Evolutionary conservation across 2,888 invertebrate species (phyloP).

Genomic region (Rhodophaea formosa): DNA sequence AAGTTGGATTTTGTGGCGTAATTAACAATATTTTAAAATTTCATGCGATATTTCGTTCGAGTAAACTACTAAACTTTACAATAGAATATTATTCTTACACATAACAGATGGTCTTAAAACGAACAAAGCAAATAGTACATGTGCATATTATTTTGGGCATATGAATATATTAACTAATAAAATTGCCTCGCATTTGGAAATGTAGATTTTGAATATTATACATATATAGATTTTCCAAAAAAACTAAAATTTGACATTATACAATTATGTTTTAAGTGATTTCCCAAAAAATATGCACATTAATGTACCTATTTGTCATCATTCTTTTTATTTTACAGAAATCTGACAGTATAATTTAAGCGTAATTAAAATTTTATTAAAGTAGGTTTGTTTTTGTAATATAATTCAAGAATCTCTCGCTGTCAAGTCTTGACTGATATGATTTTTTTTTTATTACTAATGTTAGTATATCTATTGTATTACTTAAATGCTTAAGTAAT

Average conservation of each 20-base stretch:
- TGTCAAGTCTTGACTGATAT: not conserved
- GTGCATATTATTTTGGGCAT: slow-evolving; percentile 59
- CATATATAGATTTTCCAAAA: slow-evolving; percentile 72
- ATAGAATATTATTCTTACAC: slow-evolving; percentile 60
- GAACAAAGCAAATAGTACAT: slow-evolving; percentile 35
- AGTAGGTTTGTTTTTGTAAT: no score
- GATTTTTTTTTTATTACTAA: slow-evolving; percentile 24
- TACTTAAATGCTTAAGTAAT: no score
- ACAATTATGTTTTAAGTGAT: slow-evolving; percentile 65
- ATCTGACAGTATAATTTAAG: not conserved
- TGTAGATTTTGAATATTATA: slow-evolving; percentile 77
- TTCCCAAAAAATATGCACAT: slow-evolving; percentile 60
- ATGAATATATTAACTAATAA: slow-evolving; percentile 64
- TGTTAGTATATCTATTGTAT: no score
- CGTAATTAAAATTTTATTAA: no score
- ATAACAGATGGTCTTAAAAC: slow-evolving; percentile 70
- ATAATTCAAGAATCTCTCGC: not conserved
- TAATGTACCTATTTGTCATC: slow-evolving; percentile 26
- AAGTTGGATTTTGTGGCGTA: slow-evolving; percentile 76
- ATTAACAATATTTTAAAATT: slow-evolving; percentile 49
- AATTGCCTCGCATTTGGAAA: slow-evolving; percentile 81
- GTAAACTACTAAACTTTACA: slow-evolving; percentile 46
- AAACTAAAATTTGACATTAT: slow-evolving; percentile 65
- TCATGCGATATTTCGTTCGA: slow-evolving; percentile 31
- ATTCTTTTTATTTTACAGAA: not conserved